These are phyloP conservation scores for Myrmecobius fasciatus DNA, from an alignment of 2,113 vertebrate genomes.

Conservation along the genomic window DNA sequence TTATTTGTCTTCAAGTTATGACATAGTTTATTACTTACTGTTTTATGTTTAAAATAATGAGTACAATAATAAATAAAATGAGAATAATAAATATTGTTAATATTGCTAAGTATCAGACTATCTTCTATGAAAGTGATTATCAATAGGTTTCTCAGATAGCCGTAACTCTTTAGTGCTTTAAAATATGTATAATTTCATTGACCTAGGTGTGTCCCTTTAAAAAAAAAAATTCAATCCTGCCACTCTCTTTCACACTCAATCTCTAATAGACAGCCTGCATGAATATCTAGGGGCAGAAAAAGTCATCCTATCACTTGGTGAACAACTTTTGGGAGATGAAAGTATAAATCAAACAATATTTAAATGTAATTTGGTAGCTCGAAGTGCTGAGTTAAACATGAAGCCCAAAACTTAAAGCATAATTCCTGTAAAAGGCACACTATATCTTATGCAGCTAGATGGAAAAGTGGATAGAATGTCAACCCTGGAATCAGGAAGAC, in stretches of 20 bases:
- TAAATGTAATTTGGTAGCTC: not conserved
- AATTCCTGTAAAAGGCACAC: not conserved
- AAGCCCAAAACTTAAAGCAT: not conserved
- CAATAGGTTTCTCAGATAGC: not conserved
- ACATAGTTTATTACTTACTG: not conserved
- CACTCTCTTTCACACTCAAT: not conserved
- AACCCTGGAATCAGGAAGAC: not conserved
- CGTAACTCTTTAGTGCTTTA: not conserved
- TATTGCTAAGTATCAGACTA: not conserved
- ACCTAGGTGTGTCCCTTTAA: not conserved
- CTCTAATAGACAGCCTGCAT: not conserved
- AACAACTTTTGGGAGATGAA: not conserved
- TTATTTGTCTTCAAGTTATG: constrained; percentile 32
- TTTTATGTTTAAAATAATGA: not conserved
- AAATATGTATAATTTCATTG: not conserved
- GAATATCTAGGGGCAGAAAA: not conserved
- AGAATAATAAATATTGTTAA: not conserved
- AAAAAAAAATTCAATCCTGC: not conserved
- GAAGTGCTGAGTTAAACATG: not conserved
- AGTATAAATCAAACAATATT: not conserved
- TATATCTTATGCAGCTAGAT: no score
- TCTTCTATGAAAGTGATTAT: not conserved
- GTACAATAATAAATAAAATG: not conserved
- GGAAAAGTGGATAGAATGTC: not conserved
- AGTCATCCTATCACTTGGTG: not conserved